Conservation (phyloP, 2,113 vertebrate genomes). For the Heptranchias perlo region DNA sequence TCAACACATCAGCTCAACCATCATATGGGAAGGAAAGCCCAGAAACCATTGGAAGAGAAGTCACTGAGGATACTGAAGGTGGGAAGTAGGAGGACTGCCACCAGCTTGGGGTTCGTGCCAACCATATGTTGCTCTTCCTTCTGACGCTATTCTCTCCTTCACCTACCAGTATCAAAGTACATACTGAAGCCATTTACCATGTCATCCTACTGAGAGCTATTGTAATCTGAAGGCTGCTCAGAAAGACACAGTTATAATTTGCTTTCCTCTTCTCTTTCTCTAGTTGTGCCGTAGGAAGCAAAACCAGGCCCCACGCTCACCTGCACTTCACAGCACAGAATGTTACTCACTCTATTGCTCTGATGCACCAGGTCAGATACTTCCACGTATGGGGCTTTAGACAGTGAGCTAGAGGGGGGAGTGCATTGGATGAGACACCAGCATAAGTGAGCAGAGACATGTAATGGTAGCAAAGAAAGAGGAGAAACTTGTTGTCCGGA, state of each 20-base stretch:
- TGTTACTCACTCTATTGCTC: neutral
- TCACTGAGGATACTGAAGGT: no score
- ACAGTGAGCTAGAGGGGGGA: neutral
- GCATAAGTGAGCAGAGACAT: neutral
- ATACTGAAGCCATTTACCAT: no score
- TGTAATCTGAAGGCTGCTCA: neutral
- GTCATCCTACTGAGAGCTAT: neutral
- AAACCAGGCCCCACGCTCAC: neutral
- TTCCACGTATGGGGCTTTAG: no score
- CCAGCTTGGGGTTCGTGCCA: no score
- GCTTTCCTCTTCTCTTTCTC: neutral
- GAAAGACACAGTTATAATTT: neutral
- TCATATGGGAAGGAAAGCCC: no score
- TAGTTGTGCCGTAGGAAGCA: neutral
- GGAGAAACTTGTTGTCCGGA: neutral
- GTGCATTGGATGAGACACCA: neutral
- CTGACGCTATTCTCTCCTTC: no score
- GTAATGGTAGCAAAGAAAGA: neutral
- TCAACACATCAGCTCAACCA: no score
- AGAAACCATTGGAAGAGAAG: no score
- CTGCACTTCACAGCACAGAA: neutral
- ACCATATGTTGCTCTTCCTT: no score
- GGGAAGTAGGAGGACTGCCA: no score
- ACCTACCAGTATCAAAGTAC: no score
- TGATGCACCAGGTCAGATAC: neutral